phyloP scores from a whole-genome alignment of 2,888 invertebrate genomes.

The Encarsia formosa region DNA sequence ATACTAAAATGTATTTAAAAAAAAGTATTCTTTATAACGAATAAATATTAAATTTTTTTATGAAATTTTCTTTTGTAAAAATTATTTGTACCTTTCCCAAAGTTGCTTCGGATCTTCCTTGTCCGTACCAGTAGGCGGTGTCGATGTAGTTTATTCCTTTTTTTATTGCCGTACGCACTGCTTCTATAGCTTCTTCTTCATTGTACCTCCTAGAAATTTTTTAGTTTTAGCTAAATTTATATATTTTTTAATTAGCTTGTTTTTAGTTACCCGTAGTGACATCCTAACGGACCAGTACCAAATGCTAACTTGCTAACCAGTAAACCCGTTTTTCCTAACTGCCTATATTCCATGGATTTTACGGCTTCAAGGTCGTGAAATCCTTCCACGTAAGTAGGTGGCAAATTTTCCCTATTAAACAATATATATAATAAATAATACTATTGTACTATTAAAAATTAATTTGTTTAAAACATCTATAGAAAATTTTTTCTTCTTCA shows the following conservation, averaged over 20 bases:
- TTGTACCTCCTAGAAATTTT: constrained; percentile 56
- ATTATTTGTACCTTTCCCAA: constrained; percentile 82
- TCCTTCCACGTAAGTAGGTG: constrained; percentile 61
- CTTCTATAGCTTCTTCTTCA: constrained; percentile 63
- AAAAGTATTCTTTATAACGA: too few relatives aligned
- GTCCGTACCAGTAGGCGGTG: constrained; percentile 90
- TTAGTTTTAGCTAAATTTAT: too few relatives aligned
- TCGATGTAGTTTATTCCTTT: constrained; percentile 88
- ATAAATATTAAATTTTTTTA: background rate
- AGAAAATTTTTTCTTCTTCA: too few relatives aligned
- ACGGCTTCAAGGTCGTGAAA: constrained; percentile 62
- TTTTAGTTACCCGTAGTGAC: constrained; percentile 65
- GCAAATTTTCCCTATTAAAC: constrained; percentile 41
- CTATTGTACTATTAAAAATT: too few relatives aligned
- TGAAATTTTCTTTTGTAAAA: too few relatives aligned
- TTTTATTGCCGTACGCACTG: constrained; percentile 68
- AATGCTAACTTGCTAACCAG: constrained; percentile 68
- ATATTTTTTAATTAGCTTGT: background rate
- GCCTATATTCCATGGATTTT: constrained; percentile 67
- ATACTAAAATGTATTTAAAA: too few relatives aligned
- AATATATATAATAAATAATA: too few relatives aligned
- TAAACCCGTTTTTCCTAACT: constrained; percentile 71
- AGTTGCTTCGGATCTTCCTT: constrained; percentile 76
- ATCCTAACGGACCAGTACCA: constrained; percentile 72
- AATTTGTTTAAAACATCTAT: too few relatives aligned